A percentile compares a stretch with the other conserved stretches of the same genome.
Evolutionary conservation across 1,140 invertebrate species (phyloP).

Genomic region (Heliconius hermathena): DNA sequence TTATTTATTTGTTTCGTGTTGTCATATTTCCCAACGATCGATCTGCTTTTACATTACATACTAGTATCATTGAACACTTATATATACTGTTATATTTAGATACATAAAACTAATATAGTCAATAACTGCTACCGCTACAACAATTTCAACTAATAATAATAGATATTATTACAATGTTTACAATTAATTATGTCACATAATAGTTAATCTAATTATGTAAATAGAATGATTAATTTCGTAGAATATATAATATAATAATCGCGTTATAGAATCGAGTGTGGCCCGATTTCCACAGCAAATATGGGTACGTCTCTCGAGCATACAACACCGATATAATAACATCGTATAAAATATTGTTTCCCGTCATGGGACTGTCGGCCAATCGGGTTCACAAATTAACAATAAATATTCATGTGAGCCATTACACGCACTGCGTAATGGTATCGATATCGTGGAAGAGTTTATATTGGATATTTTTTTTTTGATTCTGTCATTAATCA

Average conservation of each 20-base stretch:
- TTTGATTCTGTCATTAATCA: neutral
- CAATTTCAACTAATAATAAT: neutral
- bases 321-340: constrained; percentile 50
- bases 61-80: too few species aligned
- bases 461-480: neutral
- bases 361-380: constrained; percentile 59
- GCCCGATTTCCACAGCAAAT: neutral
- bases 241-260: neutral
- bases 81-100: too few species aligned
- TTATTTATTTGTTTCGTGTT: too few species aligned
- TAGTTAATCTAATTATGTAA: neutral
- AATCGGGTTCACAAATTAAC: constrained; percentile 71
- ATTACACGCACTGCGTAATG: constrained; percentile 10
- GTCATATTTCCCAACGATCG: too few species aligned
- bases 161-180: neutral
- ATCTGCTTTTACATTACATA: too few species aligned
- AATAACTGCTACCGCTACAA: neutral
- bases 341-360: constrained; percentile 58
- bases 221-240: constrained; percentile 1
- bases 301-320: constrained; percentile 20
- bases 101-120: neutral
- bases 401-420: constrained; percentile 66
- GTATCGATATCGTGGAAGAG: constrained; percentile 7
- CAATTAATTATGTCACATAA: neutral
- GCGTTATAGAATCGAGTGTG: neutral